phyloP scores from a whole-genome alignment of 2,888 invertebrate genomes.

The Megamerina dolium region DNA sequence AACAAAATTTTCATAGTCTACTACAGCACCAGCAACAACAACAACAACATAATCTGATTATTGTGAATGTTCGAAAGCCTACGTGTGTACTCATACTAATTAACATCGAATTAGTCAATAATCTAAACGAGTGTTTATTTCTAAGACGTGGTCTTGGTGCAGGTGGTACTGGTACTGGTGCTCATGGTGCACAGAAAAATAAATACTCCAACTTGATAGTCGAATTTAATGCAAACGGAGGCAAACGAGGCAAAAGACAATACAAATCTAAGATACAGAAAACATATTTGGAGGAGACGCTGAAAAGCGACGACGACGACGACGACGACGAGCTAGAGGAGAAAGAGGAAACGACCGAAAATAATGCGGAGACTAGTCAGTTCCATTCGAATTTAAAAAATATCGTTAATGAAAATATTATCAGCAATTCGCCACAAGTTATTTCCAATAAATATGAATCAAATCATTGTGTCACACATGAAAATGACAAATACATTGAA shows the following conservation, averaged over 20 bases:
- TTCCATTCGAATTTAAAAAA: too few relatives aligned
- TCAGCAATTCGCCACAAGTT: not conserved
- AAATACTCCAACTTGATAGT: too few relatives aligned
- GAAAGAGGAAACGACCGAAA: not conserved
- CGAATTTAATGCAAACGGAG: not conserved
- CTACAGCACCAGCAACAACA: slow-evolving; percentile 2
- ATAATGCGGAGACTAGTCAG: too few relatives aligned
- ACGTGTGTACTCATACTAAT: slow-evolving; percentile 19
- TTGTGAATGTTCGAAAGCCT: not conserved
- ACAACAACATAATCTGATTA: not conserved
- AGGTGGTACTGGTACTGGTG: too few relatives aligned
- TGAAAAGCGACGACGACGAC: not conserved
- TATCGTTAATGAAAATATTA: too few relatives aligned
- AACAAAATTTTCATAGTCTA: slow-evolving; percentile 2
- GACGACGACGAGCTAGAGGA: not conserved
- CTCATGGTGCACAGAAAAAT: too few relatives aligned
- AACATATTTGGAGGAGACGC: not conserved
- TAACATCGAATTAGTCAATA: slow-evolving; percentile 25
- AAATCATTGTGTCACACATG: too few relatives aligned
- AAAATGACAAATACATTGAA: too few relatives aligned
- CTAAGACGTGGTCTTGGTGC: too few relatives aligned
- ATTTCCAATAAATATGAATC: too few relatives aligned
- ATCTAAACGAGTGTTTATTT: slow-evolving; percentile 20
- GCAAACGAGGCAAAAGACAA: not conserved
- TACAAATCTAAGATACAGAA: not conserved